A percentile compares a stretch with the other conserved stretches of the same genome.
phyloP scores from a whole-genome alignment of 23 tunicate genomes.

The Botrylloides violaceus region DNA sequence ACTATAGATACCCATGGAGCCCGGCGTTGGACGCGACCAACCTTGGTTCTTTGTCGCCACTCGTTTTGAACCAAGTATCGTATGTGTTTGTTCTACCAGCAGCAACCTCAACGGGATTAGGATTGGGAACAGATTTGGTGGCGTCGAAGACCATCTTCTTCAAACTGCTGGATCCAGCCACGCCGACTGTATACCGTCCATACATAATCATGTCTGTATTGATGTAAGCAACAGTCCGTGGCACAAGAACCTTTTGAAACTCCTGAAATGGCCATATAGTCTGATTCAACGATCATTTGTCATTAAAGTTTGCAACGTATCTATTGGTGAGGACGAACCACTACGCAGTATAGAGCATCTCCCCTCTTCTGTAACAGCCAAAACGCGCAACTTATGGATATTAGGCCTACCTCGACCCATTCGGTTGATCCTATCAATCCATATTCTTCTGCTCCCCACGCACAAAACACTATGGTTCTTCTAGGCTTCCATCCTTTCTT shows the following conservation, averaged over 20 bases:
- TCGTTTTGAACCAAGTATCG: conserved; percentile 66
- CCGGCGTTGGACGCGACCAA: too few species aligned
- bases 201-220: conserved; percentile 39
- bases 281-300: neutral
- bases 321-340: too few species aligned
- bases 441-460: conserved; percentile 93
- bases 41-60: too few species aligned
- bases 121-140: conserved; percentile 40
- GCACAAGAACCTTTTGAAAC: conserved; percentile 33
- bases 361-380: too few species aligned
- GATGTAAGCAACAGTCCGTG: conserved; percentile 54
- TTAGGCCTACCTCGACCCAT: conserved; percentile 96
- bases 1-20: too few species aligned
- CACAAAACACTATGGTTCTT: conserved; percentile 58
- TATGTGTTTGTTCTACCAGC: conserved; percentile 24
- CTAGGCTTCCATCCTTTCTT: conserved; percentile 80
- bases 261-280: conserved; percentile 22
- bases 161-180: conserved; percentile 31
- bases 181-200: conserved; percentile 37
- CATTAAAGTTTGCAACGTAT: too few species aligned
- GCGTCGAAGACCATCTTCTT: conserved; percentile 28
- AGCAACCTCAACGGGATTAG: conserved; percentile 18
- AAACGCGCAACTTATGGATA: too few species aligned
- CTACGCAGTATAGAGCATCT: too few species aligned
- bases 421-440: conserved; percentile 78